Evolutionary conservation across 2,797 vertebrate species (phyloP).

Genomic region (Enteromius viviparus): DNA sequence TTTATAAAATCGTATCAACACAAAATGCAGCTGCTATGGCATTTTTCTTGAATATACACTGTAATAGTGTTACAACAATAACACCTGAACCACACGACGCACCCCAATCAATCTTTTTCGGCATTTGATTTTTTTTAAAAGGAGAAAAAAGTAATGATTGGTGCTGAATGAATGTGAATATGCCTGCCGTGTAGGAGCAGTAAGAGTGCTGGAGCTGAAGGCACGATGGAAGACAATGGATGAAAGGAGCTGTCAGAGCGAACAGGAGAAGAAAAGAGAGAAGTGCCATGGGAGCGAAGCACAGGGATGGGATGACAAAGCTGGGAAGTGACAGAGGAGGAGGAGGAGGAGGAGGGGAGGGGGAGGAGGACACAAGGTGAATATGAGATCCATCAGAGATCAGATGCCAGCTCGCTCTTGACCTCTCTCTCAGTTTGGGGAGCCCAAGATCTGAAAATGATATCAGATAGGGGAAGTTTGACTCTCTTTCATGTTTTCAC

Average conservation of each 20-base stretch:
- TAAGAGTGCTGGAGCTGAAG: constrained; percentile 55
- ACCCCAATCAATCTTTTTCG: constrained; percentile 44
- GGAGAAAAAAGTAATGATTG: constrained; percentile 30
- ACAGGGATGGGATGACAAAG: constrained; percentile 61
- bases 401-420: constrained; percentile 54
- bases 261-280: constrained; percentile 50
- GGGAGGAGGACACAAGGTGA: constrained; percentile 53
- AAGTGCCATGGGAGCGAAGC: constrained; percentile 55
- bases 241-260: constrained; percentile 63
- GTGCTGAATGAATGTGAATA: constrained; percentile 35
- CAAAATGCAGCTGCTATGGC: constrained; percentile 13
- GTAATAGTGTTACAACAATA: constrained; percentile 22
- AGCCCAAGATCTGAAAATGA: constrained; percentile 62
- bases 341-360: constrained; percentile 39
- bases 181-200: constrained; percentile 42
- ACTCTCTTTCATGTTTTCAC: constrained; percentile 57
- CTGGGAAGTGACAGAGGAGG: constrained; percentile 56
- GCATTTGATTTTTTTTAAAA: constrained; percentile 43
- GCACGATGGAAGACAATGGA: constrained; percentile 59
- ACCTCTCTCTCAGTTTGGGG: constrained; percentile 53
- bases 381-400: constrained; percentile 58
- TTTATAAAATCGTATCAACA: constrained; percentile 1
- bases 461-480: constrained; percentile 61
- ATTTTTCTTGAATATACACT: constrained; percentile 29
- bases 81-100: constrained; percentile 32